Percentiles rank a stretch among this genome's conserved stretches.
These are phyloP conservation scores for Sarcophaga caerulescens DNA, from an alignment of 2,888 invertebrate genomes.

Conservation along the genomic window DNA sequence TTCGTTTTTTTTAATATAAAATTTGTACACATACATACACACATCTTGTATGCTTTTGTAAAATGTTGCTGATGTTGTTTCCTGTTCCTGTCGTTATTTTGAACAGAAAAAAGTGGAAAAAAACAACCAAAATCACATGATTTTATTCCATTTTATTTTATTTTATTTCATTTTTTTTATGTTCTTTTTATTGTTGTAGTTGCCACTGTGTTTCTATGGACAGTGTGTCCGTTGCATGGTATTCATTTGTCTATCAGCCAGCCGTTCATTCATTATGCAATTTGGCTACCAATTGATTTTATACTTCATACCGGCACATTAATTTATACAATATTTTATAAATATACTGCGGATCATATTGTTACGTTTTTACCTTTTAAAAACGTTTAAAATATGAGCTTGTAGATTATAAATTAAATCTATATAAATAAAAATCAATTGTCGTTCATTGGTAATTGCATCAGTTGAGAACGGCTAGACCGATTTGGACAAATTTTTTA, in stretches of 20 bases:
- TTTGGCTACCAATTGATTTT: constrained; percentile 65
- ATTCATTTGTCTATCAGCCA: constrained; percentile 47
- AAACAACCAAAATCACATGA: constrained; percentile 15
- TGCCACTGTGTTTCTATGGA: constrained; percentile 23
- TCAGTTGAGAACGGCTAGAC: no score
- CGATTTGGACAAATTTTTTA: no score
- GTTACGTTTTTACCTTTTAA: no score
- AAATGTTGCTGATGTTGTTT: constrained; percentile 63
- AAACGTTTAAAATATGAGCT: no score
- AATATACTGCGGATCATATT: background rate
- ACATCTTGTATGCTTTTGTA: background rate
- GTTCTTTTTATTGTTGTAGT: background rate
- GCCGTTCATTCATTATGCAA: constrained; percentile 64
- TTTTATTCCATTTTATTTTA: constrained; percentile 26
- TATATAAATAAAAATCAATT: no score
- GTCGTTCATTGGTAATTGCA: no score
- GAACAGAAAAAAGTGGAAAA: background rate
- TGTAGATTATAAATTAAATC: no score
- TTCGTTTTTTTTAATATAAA: constrained; percentile 31
- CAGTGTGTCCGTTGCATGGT: constrained; percentile 1
- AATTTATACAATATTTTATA: constrained; percentile 57
- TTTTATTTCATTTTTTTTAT: background rate
- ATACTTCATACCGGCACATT: constrained; percentile 49
- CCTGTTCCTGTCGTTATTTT: constrained; percentile 57
- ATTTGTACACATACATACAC: background rate